These are phyloP conservation scores for Autographa gamma DNA, from an alignment of 2,888 invertebrate species.

Conservation along the genomic window DNA sequence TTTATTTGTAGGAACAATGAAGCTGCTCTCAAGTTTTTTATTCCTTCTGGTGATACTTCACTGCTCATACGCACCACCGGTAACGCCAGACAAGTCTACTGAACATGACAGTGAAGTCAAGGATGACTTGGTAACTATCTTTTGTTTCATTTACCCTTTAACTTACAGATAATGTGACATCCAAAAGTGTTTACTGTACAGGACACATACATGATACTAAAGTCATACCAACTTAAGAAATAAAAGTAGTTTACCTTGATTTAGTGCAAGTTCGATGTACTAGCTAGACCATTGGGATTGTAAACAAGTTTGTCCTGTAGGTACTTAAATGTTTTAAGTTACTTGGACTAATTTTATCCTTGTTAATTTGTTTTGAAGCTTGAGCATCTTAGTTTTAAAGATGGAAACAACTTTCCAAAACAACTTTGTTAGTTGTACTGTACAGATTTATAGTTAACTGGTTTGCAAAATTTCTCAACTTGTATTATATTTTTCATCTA, in stretches of 20 bases:
- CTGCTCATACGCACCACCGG: conserved; percentile 87
- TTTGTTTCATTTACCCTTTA: conserved; percentile 6
- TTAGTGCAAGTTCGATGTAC: neutral
- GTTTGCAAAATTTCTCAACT: too few relatives aligned
- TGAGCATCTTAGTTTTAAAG: too few relatives aligned
- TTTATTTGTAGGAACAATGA: conserved; percentile 70
- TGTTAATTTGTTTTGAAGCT: neutral
- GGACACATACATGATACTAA: neutral
- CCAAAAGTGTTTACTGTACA: too few relatives aligned
- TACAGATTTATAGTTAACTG: too few relatives aligned
- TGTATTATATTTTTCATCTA: too few relatives aligned
- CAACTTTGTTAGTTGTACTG: too few relatives aligned
- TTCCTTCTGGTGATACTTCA: conserved; percentile 74
- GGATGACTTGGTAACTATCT: conserved; percentile 81
- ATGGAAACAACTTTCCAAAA: too few relatives aligned
- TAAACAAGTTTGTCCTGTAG: neutral
- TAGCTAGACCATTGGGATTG: neutral
- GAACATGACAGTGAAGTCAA: conserved; percentile 83
- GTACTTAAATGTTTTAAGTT: neutral
- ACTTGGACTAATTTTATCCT: neutral
- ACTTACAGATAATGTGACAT: neutral
- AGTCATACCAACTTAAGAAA: neutral
- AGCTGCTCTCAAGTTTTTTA: conserved; percentile 62
- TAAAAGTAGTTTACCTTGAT: neutral
- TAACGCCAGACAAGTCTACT: conserved; percentile 84